phyloP scores from a whole-genome alignment of 1,140 invertebrate genomes.

The Chlorops oryzae region DNA sequence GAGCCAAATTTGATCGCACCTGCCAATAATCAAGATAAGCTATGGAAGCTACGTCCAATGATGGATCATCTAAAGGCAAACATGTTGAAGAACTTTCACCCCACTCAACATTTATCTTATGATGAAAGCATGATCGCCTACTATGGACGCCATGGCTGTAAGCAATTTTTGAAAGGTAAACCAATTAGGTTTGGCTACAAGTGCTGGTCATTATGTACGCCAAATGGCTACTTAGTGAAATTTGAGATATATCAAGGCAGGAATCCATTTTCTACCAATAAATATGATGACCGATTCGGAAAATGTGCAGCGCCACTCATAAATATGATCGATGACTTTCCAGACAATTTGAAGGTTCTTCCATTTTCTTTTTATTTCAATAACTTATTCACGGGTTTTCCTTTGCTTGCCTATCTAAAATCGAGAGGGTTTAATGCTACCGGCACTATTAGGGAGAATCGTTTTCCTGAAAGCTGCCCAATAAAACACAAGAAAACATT shows the following conservation, averaged over 20 bases:
- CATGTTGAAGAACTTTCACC: constrained; percentile 20
- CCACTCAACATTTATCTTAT: constrained; percentile 22
- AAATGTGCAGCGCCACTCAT: constrained; percentile 26
- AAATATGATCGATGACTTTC: constrained; percentile 25
- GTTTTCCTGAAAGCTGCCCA: constrained; percentile 18
- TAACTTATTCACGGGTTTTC: constrained; percentile 30
- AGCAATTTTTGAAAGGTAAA: constrained; percentile 31
- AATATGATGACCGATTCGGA: constrained; percentile 23
- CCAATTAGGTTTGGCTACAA: too few species aligned
- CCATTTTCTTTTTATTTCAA: constrained; percentile 27
- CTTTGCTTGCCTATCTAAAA: constrained; percentile 21
- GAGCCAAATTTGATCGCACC: too few species aligned
- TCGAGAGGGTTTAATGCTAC: constrained; percentile 17
- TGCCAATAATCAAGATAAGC: background rate
- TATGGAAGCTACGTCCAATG: constrained; percentile 1
- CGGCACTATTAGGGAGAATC: constrained; percentile 26
- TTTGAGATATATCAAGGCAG: constrained; percentile 37
- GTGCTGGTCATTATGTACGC: too few species aligned
- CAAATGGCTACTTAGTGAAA: too few species aligned
- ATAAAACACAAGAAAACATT: constrained; percentile 16
- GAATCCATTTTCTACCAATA: constrained; percentile 14
- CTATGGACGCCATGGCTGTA: constrained; percentile 29
- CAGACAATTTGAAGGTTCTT: constrained; percentile 9
- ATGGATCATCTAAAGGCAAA: constrained; percentile 7
- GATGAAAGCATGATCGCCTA: constrained; percentile 39